Conservation (phyloP, 2,888 invertebrate species). For the Galerucella calmariensis region DNA sequence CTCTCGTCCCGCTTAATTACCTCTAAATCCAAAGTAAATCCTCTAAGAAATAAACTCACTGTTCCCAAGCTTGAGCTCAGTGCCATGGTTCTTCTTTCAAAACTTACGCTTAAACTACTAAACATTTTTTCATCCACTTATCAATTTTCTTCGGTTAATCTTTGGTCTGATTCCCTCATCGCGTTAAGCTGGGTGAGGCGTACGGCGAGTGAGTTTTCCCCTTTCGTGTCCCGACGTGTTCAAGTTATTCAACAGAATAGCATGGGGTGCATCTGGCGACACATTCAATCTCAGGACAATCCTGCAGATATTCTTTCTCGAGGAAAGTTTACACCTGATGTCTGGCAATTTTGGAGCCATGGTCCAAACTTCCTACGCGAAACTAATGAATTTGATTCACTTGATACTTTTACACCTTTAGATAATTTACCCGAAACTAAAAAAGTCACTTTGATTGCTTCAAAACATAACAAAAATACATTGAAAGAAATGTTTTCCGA, state of each 20-base stretch:
- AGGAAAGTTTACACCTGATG: neutral
- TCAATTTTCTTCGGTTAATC: neutral
- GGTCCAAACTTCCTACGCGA: neutral
- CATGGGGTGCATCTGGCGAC: neutral
- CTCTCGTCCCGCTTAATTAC: neutral
- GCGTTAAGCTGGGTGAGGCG: neutral
- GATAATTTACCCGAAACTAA: neutral
- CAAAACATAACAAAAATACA: neutral
- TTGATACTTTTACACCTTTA: neutral
- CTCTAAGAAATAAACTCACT: neutral
- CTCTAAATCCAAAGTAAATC: neutral
- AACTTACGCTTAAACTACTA: neutral
- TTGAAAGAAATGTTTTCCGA: neutral
- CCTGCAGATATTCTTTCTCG: constrained; percentile 1
- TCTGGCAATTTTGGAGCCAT: neutral
- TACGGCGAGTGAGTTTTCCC: neutral
- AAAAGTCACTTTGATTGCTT: neutral
- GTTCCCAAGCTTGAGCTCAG: neutral
- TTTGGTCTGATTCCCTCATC: neutral
- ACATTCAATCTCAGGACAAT: neutral
- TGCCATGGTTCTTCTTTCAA: constrained; percentile 1
- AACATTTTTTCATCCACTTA: neutral
- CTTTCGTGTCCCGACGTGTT: neutral
- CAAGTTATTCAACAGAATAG: neutral
- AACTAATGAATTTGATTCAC: neutral